Percentiles rank a stretch among this genome's conserved stretches.
These are phyloP conservation scores for Synanthedon myopaeformis DNA, from an alignment of 2,888 invertebrate genomes.

Conservation along the genomic window DNA sequence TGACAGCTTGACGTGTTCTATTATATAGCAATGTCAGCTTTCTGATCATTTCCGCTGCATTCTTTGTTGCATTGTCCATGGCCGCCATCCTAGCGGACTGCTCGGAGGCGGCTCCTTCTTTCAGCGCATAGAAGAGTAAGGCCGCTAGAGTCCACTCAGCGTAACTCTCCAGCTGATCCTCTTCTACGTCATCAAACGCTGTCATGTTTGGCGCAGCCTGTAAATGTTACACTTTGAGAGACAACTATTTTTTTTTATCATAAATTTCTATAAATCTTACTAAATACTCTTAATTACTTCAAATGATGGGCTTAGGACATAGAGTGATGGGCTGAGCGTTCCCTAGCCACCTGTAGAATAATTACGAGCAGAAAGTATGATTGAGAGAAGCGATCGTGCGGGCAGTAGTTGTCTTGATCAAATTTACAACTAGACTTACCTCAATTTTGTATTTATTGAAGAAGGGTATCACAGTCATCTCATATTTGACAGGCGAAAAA, in stretches of 20 bases:
- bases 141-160: slow-evolving; percentile 80
- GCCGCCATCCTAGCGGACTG: slow-evolving; percentile 86
- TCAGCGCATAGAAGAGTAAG: slow-evolving; percentile 78
- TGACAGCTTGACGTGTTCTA: slow-evolving; percentile 84
- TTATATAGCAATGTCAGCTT: slow-evolving; percentile 80
- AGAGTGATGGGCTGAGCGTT: too few relatives aligned
- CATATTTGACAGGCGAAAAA: slow-evolving; percentile 76
- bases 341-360: too few relatives aligned
- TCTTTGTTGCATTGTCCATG: slow-evolving; percentile 87
- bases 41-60: slow-evolving; percentile 84
- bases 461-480: slow-evolving; percentile 72
- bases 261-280: not conserved
- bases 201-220: slow-evolving; percentile 72
- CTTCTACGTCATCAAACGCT: slow-evolving; percentile 79
- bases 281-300: too few relatives aligned
- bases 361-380: too few relatives aligned
- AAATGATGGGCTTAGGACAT: too few relatives aligned
- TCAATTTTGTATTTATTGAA: slow-evolving; percentile 68
- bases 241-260: too few relatives aligned
- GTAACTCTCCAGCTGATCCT: slow-evolving; percentile 75
- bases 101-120: slow-evolving; percentile 81
- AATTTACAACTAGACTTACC: slow-evolving; percentile 17
- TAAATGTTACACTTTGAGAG: not conserved
- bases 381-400: too few relatives aligned
- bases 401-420: too few relatives aligned